Percentiles rank a stretch among this genome's conserved stretches.
These are phyloP conservation scores for Euwallacea fornicatus DNA, from an alignment of 1,140 invertebrate species.

Conservation along the genomic window DNA sequence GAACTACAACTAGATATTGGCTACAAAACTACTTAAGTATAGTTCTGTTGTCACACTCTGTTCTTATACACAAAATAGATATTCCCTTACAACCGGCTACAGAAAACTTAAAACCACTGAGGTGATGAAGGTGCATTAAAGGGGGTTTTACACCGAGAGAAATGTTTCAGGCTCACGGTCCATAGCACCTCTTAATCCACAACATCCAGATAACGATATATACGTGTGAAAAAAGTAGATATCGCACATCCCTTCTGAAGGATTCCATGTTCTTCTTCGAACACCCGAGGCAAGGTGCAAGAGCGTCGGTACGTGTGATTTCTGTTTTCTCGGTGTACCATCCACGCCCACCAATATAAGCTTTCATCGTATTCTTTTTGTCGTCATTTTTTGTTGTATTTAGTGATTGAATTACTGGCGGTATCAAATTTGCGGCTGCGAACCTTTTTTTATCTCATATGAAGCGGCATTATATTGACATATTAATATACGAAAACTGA, in stretches of 20 bases:
- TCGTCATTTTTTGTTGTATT: constrained; percentile 28
- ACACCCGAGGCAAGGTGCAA: too few relatives aligned
- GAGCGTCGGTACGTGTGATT: too few relatives aligned
- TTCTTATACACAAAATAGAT: constrained; percentile 44
- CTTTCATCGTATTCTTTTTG: constrained; percentile 34
- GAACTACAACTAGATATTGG: constrained; percentile 20
- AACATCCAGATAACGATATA: too few relatives aligned
- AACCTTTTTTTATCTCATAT: constrained; percentile 19
- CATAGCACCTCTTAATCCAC: too few relatives aligned
- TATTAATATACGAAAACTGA: background rate
- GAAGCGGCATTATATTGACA: constrained; percentile 2
- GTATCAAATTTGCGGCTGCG: constrained; percentile 38
- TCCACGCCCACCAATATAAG: constrained; percentile 15
- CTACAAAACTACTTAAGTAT: constrained; percentile 40
- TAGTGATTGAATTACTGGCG: constrained; percentile 27
- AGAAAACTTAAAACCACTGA: constrained; percentile 41
- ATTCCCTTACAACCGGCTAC: constrained; percentile 42
- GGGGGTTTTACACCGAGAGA: constrained; percentile 25
- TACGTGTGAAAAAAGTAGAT: too few relatives aligned
- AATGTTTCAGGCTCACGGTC: background rate
- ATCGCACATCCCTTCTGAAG: too few relatives aligned
- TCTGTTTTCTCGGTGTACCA: constrained; percentile 25
- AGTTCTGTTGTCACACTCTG: constrained; percentile 40
- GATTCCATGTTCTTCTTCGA: too few relatives aligned
- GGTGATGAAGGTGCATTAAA: constrained; percentile 30